Percentiles rank a stretch among this genome's conserved stretches.
Evolutionary conservation across 1,140 invertebrate species (phyloP).

Genomic region (Papilio polytes): DNA sequence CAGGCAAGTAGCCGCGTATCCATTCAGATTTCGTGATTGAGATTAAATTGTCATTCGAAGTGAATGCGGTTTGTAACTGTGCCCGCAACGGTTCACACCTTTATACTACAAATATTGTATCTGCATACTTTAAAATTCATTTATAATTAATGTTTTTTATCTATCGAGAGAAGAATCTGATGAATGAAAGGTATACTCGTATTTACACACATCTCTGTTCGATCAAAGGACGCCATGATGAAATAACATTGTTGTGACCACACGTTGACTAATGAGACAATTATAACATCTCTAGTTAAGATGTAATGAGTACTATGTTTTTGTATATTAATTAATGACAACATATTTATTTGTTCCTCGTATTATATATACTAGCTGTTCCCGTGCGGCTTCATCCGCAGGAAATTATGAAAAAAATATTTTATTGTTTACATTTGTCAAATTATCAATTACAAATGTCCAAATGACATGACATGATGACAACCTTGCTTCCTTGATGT

Average conservation of each 20-base stretch:
- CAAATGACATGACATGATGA: no score
- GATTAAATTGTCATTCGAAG: conserved; percentile 31
- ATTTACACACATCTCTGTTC: not conserved
- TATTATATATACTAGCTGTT: no score
- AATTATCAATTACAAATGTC: no score
- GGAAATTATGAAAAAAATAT: no score
- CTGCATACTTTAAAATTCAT: not conserved
- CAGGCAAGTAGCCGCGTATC: conserved; percentile 29
- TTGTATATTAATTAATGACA: not conserved
- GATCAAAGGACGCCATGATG: not conserved
- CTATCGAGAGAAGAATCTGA: not conserved
- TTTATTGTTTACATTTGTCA: no score
- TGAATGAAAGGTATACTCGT: not conserved
- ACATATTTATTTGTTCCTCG: not conserved
- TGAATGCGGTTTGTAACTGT: conserved; percentile 17
- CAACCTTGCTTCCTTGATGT: no score
- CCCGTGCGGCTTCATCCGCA: no score
- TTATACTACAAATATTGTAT: not conserved
- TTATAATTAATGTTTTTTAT: not conserved
- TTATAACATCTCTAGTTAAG: not conserved
- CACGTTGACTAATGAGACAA: not conserved
- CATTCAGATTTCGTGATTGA: conserved; percentile 35
- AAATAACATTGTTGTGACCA: not conserved
- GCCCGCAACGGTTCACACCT: not conserved
- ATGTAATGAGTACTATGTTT: not conserved